phyloP scores from a whole-genome alignment of 2,888 invertebrate genomes.

The Lamproptera curius region DNA sequence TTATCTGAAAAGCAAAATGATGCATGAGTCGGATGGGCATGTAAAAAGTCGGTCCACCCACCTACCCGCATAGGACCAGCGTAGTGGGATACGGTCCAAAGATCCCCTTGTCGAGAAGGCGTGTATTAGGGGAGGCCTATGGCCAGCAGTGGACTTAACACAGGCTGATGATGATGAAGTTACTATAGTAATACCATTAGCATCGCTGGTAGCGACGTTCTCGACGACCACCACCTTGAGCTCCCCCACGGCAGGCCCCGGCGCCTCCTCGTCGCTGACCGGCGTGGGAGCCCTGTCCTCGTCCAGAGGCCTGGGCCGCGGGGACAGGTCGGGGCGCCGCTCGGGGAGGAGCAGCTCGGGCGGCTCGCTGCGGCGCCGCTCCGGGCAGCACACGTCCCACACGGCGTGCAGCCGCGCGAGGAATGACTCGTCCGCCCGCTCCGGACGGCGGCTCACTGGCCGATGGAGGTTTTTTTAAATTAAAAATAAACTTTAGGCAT shows the following conservation, averaged over 20 bases:
- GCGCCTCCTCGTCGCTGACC: constrained; percentile 43
- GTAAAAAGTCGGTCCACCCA: too few species aligned
- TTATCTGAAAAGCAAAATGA: too few species aligned
- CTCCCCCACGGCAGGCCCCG: constrained; percentile 9
- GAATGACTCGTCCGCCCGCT: constrained; percentile 42
- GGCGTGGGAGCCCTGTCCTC: constrained; percentile 46
- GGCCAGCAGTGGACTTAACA: too few species aligned
- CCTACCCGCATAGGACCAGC: too few species aligned
- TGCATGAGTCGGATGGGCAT: too few species aligned
- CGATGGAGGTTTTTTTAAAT: constrained; percentile 23
- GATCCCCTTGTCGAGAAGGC: too few species aligned
- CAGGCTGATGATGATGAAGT: too few species aligned
- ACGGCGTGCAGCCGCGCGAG: constrained; percentile 44
- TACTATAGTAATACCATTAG: too few species aligned
- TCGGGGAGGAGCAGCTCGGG: constrained; percentile 38
- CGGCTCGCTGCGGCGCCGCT: constrained; percentile 38
- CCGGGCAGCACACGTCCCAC: constrained; percentile 60
- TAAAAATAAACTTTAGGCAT: too few species aligned
- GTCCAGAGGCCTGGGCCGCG: constrained; percentile 44
- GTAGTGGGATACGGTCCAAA: too few species aligned
- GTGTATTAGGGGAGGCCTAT: too few species aligned
- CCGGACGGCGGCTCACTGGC: constrained; percentile 54
- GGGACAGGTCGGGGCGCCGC: constrained; percentile 39
- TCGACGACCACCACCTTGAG: constrained; percentile 11
- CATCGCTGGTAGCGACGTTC: neutral